Percentiles rank a stretch among this genome's conserved stretches.
phyloP scores from a whole-genome alignment of 1,140 invertebrate species.

The Lycorma delicatula region DNA sequence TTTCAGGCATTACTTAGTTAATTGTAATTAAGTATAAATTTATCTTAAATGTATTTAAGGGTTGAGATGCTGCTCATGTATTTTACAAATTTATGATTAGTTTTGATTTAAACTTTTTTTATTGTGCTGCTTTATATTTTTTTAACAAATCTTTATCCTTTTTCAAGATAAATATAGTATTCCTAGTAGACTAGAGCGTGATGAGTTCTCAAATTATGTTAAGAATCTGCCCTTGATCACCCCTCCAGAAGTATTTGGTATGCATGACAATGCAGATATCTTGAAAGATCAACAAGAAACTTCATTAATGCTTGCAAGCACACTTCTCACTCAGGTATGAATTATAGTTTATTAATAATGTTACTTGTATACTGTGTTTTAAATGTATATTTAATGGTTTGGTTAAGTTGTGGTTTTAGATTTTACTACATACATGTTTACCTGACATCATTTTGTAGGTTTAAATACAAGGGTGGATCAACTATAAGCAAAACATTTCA shows the following conservation, averaged over 20 bases:
- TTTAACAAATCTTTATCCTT: no score
- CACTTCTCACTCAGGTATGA: slow-evolving; percentile 72
- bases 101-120: no score
- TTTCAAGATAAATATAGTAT: slow-evolving; percentile 59
- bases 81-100: no score
- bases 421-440: slow-evolving; percentile 20
- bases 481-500: no score
- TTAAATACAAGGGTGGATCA: no score
- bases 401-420: slow-evolving; percentile 10
- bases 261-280: slow-evolving; percentile 91
- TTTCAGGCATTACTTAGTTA: no score
- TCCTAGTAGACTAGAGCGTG: slow-evolving; percentile 63
- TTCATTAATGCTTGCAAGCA: slow-evolving; percentile 64
- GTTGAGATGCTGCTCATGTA: no score
- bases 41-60: no score
- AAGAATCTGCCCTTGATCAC: slow-evolving; percentile 68
- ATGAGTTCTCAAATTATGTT: slow-evolving; percentile 68
- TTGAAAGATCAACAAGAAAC: slow-evolving; percentile 89
- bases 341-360: neutral
- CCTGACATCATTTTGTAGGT: no score
- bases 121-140: no score
- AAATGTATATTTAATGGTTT: slow-evolving; percentile 22
- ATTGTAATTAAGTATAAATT: no score
- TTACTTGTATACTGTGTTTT: slow-evolving; percentile 28
- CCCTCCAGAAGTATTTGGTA: slow-evolving; percentile 80